These are phyloP conservation scores for Botia kubotai DNA, from an alignment of 2,797 vertebrate species.

Conservation along the genomic window DNA sequence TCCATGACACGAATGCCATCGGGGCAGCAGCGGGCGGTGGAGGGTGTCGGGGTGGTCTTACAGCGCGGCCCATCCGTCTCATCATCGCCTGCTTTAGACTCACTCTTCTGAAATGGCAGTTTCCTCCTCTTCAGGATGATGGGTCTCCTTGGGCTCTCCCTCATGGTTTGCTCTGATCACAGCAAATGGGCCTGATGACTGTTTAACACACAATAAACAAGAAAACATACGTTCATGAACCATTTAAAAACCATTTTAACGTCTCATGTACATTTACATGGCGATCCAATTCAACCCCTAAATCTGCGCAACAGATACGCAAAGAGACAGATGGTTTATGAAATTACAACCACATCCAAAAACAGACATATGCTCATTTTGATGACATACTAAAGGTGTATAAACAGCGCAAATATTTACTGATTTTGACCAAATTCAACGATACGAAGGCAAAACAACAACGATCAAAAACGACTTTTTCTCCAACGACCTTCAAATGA, in stretches of 20 bases:
- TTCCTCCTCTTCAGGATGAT: constrained; percentile 95
- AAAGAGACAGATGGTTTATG: neutral
- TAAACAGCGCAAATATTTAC: neutral
- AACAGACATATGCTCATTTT: neutral
- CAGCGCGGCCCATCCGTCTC: constrained; percentile 39
- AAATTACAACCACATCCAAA: neutral
- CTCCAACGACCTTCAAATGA: constrained; percentile 28
- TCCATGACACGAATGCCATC: constrained; percentile 86
- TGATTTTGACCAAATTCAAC: neutral
- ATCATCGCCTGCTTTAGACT: constrained; percentile 60
- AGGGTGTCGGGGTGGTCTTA: constrained; percentile 43
- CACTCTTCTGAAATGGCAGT: constrained; percentile 79
- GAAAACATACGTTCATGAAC: neutral
- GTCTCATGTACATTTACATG: neutral
- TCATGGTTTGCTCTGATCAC: constrained; percentile 82
- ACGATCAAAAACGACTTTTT: constrained; percentile 2
- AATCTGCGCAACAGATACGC: neutral
- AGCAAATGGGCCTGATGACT: constrained; percentile 59
- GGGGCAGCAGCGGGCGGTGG: constrained; percentile 72
- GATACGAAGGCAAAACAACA: neutral
- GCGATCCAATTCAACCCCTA: neutral
- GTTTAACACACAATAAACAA: constrained; percentile 53
- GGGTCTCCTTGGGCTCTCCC: constrained; percentile 90
- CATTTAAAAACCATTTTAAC: neutral
- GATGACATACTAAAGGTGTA: neutral